Conservation (phyloP, 2,113 vertebrate genomes). For the Otolemur garnettii region DNA sequence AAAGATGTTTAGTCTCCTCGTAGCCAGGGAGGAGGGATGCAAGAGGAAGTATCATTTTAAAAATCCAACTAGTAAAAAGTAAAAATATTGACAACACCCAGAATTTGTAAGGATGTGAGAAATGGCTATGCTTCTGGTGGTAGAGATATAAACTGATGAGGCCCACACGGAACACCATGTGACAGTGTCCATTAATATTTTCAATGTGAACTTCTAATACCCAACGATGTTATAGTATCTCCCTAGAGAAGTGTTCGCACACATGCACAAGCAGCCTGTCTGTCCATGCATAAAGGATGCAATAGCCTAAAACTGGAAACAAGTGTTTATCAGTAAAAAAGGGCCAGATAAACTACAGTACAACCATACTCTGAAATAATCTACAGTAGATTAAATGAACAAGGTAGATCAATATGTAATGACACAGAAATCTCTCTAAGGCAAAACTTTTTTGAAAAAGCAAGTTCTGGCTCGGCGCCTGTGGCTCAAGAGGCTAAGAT, state of each 20-base stretch:
- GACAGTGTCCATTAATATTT: background rate
- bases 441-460: background rate
- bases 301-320: background rate
- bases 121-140: background rate
- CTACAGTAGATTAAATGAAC: background rate
- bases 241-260: background rate
- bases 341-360: background rate
- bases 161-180: accelerated
- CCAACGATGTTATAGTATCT: background rate
- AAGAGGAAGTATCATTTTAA: background rate
- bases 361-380: background rate
- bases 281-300: background rate
- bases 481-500: too few species aligned
- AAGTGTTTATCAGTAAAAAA: background rate
- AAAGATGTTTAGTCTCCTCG: background rate
- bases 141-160: background rate
- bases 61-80: background rate
- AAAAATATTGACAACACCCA: background rate
- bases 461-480: background rate
- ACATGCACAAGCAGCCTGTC: background rate
- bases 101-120: background rate
- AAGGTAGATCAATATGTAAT: background rate
- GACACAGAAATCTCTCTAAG: background rate
- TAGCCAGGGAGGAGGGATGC: background rate
- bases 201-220: background rate